phyloP scores from a whole-genome alignment of 92 coral and sea anemone species.

The Muricea muricata region DNA sequence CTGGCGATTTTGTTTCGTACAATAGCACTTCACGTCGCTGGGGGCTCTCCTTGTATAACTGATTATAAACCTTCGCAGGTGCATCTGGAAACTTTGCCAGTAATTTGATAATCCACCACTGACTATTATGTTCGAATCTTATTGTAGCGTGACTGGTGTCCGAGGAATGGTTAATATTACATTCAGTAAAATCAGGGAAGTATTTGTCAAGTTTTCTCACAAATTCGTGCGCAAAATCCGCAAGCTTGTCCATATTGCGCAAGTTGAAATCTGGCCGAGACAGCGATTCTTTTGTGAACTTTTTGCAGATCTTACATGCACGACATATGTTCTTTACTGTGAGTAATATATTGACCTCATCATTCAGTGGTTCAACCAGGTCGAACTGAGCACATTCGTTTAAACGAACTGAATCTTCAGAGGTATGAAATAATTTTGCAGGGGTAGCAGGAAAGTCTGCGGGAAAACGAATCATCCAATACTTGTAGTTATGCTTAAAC shows the following conservation, averaged over 20 bases:
- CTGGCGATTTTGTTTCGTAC: not conserved
- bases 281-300: not conserved
- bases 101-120: not conserved
- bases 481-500: constrained; percentile 2
- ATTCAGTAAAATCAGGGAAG: too few species aligned
- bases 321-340: not conserved
- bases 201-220: too few species aligned
- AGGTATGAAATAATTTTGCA: not conserved
- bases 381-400: not conserved
- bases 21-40: not conserved
- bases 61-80: not conserved
- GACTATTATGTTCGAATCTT: too few species aligned
- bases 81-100: not conserved
- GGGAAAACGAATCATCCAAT: not conserved
- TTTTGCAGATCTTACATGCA: not conserved
- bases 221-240: too few species aligned
- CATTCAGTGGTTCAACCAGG: not conserved
- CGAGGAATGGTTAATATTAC: too few species aligned
- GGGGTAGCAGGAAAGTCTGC: not conserved
- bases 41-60: not conserved
- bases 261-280: not conserved
- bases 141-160: too few species aligned
- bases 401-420: not conserved
- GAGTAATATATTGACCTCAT: not conserved
- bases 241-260: too few species aligned